Evolutionary conservation across 2,797 vertebrate species (phyloP).

Genomic region (Nannoperca australis): DNA sequence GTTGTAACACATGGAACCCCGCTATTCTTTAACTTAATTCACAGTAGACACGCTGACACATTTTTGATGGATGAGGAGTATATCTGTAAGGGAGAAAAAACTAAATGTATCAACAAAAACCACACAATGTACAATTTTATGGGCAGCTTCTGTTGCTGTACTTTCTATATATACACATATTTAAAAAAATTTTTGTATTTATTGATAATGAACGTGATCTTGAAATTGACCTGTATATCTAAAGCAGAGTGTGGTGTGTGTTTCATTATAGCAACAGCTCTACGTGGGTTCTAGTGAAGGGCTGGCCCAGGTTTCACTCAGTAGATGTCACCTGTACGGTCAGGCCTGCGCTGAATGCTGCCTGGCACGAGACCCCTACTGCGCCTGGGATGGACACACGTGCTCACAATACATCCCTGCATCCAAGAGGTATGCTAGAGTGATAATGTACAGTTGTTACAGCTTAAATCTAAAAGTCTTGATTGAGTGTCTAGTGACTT

Average conservation of each 20-base stretch:
- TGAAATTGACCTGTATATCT: constrained; percentile 24
- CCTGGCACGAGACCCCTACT: constrained; percentile 97
- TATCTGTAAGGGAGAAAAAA: neutral
- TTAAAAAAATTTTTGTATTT: too few species aligned
- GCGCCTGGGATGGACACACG: constrained; percentile 96
- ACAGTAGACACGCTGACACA: neutral
- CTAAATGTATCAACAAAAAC: neutral
- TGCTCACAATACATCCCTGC: constrained; percentile 95
- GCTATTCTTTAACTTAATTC: constrained; percentile 6
- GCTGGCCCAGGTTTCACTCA: constrained; percentile 94
- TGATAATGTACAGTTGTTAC: neutral
- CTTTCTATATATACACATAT: neutral
- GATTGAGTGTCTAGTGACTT: neutral
- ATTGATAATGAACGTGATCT: neutral
- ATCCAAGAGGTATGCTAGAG: constrained; percentile 90
- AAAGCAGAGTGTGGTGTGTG: constrained; percentile 43
- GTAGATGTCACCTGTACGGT: constrained; percentile 96
- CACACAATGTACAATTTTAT: neutral
- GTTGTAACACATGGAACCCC: neutral
- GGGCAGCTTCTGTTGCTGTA: neutral
- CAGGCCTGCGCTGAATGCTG: constrained; percentile 97
- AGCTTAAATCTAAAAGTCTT: neutral
- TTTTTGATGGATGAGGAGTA: constrained; percentile 5
- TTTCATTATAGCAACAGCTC: constrained; percentile 93
- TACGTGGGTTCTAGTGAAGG: constrained; percentile 93